Base-by-base conservation (phyloP, 92 coral and sea anemone species). In the Desmophyllum pertusum region DNA sequence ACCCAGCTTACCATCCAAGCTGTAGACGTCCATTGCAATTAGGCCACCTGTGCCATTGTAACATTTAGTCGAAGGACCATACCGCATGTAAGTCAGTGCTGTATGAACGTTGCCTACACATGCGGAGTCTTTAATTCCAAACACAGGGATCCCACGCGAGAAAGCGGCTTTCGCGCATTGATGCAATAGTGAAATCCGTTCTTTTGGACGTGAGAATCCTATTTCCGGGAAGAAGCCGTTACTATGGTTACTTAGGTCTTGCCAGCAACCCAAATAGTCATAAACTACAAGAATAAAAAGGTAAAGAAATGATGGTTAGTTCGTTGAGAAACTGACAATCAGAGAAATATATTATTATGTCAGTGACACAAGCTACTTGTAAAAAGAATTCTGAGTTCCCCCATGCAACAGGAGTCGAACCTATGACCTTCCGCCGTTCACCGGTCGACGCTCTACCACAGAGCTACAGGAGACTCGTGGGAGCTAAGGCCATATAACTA, bases 261-360 rank as follows among this genome's bases (percentile, higher is more conserved):
- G 85, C 94, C 94, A 91, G 63, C 94, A 91, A 17, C 94, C 94
- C 5, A 91, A 86, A 61, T 84, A 53, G 42, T 82, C 86, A 59
- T 82, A 73, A 72, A 72, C 86, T 82, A 62, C 27, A 41, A 23
- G n/a, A n/a, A n/a, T n/a, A n/a, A n/a, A n/a, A n/a, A n/a, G n/a
- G n/a, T n/a, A n/a, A n/a, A n/a, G n/a, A n/a, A n/a, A n/a, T n/a
- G n/a, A n/a, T n/a, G n/a, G n/a, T n/a, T n/a, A n/a, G n/a, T n/a
- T n/a, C n/a, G n/a, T n/a, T n/a, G n/a, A n/a, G n/a, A n/a, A n/a
- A n/a, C n/a, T n/a, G n/a, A n/a, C n/a, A n/a, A n/a, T n/a, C n/a
- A n/a, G n/a, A n/a, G n/a, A n/a, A n/a, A n/a, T n/a, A n/a, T n/a
- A n/a, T n/a, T n/a, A n/a, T n/a, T n/a, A n/a, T n/a, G n/a, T n/a